Conservation (phyloP, 2,113 vertebrate species). For the Alosa alosa region DNA sequence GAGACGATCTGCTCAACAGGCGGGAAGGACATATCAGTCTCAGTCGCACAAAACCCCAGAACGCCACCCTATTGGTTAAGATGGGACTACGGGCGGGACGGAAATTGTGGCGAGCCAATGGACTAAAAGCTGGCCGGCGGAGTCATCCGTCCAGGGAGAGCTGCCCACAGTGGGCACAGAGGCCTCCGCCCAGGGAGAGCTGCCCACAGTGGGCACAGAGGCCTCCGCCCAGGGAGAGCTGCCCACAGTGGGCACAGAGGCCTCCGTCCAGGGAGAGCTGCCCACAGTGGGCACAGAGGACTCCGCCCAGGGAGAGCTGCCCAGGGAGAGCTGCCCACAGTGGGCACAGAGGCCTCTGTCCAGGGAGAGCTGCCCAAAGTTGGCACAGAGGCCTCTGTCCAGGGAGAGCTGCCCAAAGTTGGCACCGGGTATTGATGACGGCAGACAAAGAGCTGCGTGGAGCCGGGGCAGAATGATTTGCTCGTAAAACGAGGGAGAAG, state of each 20-base stretch:
- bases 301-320: no score
- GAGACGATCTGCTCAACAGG: constrained; percentile 11
- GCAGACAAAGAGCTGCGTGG: neutral
- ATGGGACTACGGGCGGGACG: neutral
- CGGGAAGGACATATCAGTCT: neutral
- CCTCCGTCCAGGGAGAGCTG: no score
- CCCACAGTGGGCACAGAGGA: no score
- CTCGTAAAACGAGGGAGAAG: neutral
- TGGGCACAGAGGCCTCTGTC: no score
- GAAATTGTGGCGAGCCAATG: neutral
- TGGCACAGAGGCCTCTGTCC: no score
- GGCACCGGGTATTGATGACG: neutral
- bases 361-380: neutral
- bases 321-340: neutral
- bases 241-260: no score
- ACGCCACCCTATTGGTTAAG: neutral
- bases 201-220: no score
- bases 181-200: no score
- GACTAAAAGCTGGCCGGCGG: neutral
- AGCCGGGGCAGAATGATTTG: neutral
- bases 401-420: neutral
- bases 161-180: neutral
- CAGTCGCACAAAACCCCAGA: neutral
- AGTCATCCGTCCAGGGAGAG: neutral
- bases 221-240: no score